Base-by-base conservation (phyloP, 2,888 invertebrate genomes). In the Andrena bicolor region DNA sequence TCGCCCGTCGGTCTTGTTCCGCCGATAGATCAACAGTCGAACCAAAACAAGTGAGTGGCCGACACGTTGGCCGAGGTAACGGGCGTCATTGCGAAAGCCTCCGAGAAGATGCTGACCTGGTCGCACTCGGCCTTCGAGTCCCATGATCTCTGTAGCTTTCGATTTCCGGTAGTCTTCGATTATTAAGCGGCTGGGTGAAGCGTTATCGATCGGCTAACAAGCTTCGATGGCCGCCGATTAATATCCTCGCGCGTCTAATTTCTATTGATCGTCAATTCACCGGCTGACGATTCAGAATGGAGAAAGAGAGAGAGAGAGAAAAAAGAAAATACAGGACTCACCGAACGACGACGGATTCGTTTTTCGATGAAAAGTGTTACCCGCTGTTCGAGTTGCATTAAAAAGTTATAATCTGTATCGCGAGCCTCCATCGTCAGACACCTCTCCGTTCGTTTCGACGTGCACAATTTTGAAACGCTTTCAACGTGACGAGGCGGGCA, bases 11-110 rank as follows among this genome's bases (percentile, higher is more conserved):
- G 89, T 64, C 64, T 92, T 63, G 84, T 90, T 35, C 90, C 92
- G 73, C 82, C 88, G 66, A 84, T 89, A 71, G 91, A 92, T 51
- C 87, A 90, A 71, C 92, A 93, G 71, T 86, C 88, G 71, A 88
- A 86, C 64, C 92, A 92, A 87, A 90, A 92, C 73, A 94, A 94
- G 93, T 94, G 94, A 94, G 93, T 93, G 88, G 89, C 88, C 85
- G 92, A 92, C 85, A 90, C 91, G 84, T 86, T 91, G 90, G 89
- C 88, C 86, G 93, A 93, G 87, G 90, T 93, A 86, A 90, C 91
- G 86, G 90, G 87, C 83, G 87, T 88, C 81, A 89, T 93, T 75
- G 87, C 90, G 70, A 90, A 90, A 87, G 90, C 92, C 82, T 92
- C 93, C 76, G 92, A 90, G 83, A 91, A 86, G 84, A 87, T 93